A percentile compares a stretch with the other conserved stretches of the same genome.
These are phyloP conservation scores for Saccostrea glomerata DNA, from an alignment of 1,140 invertebrate genomes.

Conservation along the genomic window DNA sequence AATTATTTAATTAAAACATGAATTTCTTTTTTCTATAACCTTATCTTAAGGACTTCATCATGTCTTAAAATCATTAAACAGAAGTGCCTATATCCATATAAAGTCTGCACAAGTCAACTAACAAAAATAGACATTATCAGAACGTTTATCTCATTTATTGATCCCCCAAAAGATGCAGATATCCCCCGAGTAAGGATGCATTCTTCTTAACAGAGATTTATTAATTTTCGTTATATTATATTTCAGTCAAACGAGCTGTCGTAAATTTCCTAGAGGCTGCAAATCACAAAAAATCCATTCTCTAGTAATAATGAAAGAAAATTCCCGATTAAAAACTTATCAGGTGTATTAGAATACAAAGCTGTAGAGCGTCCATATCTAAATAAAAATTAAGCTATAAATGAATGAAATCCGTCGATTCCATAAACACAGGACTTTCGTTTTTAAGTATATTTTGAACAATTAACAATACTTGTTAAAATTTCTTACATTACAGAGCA, in stretches of 20 bases:
- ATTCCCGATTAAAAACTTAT: neutral
- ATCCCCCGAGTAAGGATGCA: neutral
- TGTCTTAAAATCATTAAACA: neutral
- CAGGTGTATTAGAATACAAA: no score
- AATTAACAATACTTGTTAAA: no score
- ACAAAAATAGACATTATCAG: neutral
- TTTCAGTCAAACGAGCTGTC: neutral
- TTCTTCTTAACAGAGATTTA: neutral
- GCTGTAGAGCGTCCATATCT: no score
- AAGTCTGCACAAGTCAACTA: neutral
- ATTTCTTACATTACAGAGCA: no score
- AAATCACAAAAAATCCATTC: neutral
- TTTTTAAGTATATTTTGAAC: no score
- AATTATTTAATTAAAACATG: neutral
- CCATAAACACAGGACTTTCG: no score
- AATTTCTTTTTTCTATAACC: neutral
- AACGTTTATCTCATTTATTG: neutral
- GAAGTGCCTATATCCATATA: neutral
- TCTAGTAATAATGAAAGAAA: neutral
- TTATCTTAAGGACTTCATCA: neutral
- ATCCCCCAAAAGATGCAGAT: neutral
- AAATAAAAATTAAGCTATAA: no score
- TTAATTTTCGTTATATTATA: neutral
- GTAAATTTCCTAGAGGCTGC: neutral
- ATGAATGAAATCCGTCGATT: no score